A percentile compares a stretch with the other conserved stretches of the same genome.
phyloP scores from a whole-genome alignment of 2,113 vertebrate genomes.

The Gymnogyps californianus region DNA sequence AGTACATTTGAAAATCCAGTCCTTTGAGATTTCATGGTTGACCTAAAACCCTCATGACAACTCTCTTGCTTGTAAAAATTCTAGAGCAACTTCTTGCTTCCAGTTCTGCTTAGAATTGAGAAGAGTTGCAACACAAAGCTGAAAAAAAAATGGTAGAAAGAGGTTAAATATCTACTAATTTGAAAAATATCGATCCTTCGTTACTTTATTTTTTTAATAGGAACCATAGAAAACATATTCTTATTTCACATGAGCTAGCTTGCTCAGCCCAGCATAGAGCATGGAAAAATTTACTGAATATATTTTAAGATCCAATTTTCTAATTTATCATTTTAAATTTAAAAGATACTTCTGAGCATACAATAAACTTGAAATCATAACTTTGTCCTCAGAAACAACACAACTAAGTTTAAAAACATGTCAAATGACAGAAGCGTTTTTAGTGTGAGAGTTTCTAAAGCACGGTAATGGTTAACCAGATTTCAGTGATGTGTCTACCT shows the following conservation, averaged over 20 bases:
- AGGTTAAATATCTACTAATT: neutral
- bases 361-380: neutral
- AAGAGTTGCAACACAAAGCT: neutral
- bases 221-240: neutral
- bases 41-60: neutral
- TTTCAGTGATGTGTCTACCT: neutral
- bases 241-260: neutral
- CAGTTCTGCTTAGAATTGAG: neutral
- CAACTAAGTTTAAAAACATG: neutral
- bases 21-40: neutral
- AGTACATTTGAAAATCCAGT: neutral
- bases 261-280: neutral
- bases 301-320: neutral
- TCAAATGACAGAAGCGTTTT: neutral
- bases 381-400: neutral
- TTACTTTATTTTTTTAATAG: neutral
- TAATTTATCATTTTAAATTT: neutral
- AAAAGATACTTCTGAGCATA: neutral
- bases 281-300: neutral
- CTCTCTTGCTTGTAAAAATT: neutral
- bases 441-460: neutral
- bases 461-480: neutral
- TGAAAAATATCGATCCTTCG: neutral
- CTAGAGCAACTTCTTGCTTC: neutral
- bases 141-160: neutral